Percentiles rank a stretch among this genome's conserved stretches.
These are phyloP conservation scores for Adelphocoris suturalis DNA, from an alignment of 2,888 invertebrate genomes.

Conservation along the genomic window DNA sequence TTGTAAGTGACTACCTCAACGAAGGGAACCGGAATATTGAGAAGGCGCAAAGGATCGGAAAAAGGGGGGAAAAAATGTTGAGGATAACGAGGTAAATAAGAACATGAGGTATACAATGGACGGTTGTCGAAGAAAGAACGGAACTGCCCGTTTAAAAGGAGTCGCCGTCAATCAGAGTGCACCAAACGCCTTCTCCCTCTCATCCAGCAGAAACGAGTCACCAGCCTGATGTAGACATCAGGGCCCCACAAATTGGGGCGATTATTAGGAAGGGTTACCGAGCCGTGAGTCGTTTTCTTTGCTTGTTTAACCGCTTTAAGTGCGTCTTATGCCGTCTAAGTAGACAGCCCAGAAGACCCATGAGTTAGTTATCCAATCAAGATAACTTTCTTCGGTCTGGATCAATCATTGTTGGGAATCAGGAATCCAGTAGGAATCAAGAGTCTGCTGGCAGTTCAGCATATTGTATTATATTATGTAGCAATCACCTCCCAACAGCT, in stretches of 20 bases:
- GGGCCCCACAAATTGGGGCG: slow-evolving; percentile 47
- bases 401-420: no score
- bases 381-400: no score
- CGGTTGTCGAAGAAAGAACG: slow-evolving; percentile 5
- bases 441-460: no score
- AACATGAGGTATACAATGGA: slow-evolving; percentile 30
- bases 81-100: slow-evolving; percentile 50
- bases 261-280: slow-evolving; percentile 27
- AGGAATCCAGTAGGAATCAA: no score
- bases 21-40: neutral
- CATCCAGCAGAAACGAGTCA: neutral
- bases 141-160: slow-evolving; percentile 35
- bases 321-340: neutral
- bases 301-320: neutral
- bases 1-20: neutral
- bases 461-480: no score
- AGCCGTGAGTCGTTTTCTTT: neutral
- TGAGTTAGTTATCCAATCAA: no score
- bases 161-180: slow-evolving; percentile 34
- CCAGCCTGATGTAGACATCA: slow-evolving; percentile 21
- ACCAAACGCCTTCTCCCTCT: neutral
- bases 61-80: neutral
- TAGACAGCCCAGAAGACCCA: no score
- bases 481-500: no score
- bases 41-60: neutral